Evolutionary conservation across 1,140 invertebrate genomes (phyloP).

Genomic region (Atta cephalotes): DNA sequence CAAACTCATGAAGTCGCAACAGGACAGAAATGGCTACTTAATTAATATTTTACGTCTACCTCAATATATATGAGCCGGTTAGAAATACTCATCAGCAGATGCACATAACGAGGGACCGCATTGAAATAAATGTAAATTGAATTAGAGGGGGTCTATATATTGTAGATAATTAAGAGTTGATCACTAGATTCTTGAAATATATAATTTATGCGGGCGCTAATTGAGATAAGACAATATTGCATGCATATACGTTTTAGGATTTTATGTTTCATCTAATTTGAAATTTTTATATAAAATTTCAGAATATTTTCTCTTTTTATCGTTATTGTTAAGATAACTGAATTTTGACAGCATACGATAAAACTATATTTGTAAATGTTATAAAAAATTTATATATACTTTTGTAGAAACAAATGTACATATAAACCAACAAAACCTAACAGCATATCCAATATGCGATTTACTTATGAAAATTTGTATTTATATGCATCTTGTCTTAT

Average conservation of each 20-base stretch:
- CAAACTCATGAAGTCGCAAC: slow-evolving; percentile 52
- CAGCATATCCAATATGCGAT: neutral
- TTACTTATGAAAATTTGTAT: slow-evolving; percentile 6
- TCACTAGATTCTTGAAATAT: slow-evolving; percentile 74
- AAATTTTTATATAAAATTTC: slow-evolving; percentile 13
- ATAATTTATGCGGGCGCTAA: slow-evolving; percentile 32
- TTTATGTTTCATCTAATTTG: neutral
- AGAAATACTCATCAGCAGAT: slow-evolving; percentile 66
- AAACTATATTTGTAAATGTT: neutral
- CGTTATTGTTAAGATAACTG: neutral
- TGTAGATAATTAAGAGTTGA: slow-evolving; percentile 73
- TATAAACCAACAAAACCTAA: slow-evolving; percentile 1
- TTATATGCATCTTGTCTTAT: slow-evolving; percentile 28
- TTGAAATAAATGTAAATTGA: slow-evolving; percentile 38
- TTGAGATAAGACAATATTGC: slow-evolving; percentile 68
- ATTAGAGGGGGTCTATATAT: slow-evolving; percentile 53
- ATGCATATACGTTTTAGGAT: neutral
- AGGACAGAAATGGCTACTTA: slow-evolving; percentile 44
- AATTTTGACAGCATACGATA: neutral
- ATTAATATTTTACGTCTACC: slow-evolving; percentile 62
- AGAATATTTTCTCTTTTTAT: slow-evolving; percentile 6
- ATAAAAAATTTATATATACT: neutral
- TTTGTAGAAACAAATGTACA: slow-evolving; percentile 5
- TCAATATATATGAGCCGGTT: slow-evolving; percentile 48
- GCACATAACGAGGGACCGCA: slow-evolving; percentile 41